phyloP scores from a whole-genome alignment of 37 sponge, comb jelly and placozoan genomes.

The Eunapius fragilis region DNA sequence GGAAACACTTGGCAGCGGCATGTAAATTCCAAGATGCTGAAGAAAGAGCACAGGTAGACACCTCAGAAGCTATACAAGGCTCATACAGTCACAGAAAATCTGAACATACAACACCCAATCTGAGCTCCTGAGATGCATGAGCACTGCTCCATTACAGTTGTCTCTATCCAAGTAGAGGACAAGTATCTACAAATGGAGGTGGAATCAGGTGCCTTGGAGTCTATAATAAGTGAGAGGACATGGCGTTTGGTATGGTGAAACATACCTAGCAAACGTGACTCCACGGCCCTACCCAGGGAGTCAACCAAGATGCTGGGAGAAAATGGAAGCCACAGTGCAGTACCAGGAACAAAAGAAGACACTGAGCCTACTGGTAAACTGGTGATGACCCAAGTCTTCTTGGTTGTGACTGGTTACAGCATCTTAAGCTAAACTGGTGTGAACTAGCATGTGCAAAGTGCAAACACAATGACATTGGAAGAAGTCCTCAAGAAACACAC shows the following conservation, averaged over 20 bases:
- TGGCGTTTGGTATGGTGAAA: not conserved
- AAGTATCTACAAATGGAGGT: conserved; percentile 35
- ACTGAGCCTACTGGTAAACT: not conserved
- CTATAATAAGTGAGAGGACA: conserved; percentile 8
- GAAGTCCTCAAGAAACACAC: conserved; percentile 8
- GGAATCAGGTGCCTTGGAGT: conserved; percentile 50
- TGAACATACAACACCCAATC: conserved; percentile 11
- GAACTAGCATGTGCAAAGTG: not conserved
- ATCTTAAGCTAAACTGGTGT: not conserved
- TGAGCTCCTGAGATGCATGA: not conserved
- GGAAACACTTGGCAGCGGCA: no score
- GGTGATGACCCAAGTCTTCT: not conserved
- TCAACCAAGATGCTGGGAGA: conserved; percentile 22
- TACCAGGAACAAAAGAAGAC: conserved; percentile 24
- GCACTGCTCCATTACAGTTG: no score
- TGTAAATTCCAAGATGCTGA: conserved; percentile 12
- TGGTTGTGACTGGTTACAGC: not conserved
- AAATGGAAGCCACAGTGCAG: not conserved
- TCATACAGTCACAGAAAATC: not conserved
- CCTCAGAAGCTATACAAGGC: not conserved
- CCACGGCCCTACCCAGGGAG: conserved; percentile 41
- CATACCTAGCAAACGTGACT: not conserved
- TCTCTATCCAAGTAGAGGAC: no score
- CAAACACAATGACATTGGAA: not conserved
- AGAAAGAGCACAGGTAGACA: not conserved